phyloP scores from a whole-genome alignment of 2,888 invertebrate genomes.

The Melipona beecheii region DNA sequence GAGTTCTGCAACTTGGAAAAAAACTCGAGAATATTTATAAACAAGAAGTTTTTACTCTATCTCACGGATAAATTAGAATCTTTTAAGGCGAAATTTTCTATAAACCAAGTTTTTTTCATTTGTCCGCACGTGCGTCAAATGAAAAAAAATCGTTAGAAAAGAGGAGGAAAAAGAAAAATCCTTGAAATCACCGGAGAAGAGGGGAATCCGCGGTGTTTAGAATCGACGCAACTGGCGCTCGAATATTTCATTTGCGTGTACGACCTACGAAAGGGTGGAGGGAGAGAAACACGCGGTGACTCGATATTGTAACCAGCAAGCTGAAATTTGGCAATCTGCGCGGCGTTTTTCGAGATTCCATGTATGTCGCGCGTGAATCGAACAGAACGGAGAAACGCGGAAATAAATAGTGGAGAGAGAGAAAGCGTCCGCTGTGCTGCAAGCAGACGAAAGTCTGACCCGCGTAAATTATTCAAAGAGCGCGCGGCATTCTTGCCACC shows the following conservation, averaged over 20 bases:
- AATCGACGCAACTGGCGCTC: neutral
- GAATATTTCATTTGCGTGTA: neutral
- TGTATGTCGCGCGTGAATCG: neutral
- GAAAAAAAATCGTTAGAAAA: neutral
- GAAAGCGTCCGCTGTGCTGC: neutral
- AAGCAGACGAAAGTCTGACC: slow-evolving; percentile 35
- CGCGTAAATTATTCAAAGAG: slow-evolving; percentile 54
- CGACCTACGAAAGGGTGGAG: neutral
- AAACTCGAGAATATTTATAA: too few species aligned
- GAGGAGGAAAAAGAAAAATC: neutral
- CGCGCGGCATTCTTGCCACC: slow-evolving; percentile 18
- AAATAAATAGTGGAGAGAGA: neutral
- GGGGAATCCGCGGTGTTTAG: neutral
- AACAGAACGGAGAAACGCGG: too few species aligned
- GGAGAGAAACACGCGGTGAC: neutral
- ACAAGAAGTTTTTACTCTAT: too few species aligned
- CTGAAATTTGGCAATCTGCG: neutral
- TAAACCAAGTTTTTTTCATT: too few species aligned
- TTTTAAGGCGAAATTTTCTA: too few species aligned
- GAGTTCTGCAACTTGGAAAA: too few species aligned
- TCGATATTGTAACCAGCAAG: neutral
- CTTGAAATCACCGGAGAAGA: neutral
- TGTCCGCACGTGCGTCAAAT: too few species aligned
- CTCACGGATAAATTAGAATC: too few species aligned
- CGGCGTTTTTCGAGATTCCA: neutral